Evolutionary conservation across 1,140 invertebrate genomes (phyloP).

Genomic region (Micrasema minimum): DNA sequence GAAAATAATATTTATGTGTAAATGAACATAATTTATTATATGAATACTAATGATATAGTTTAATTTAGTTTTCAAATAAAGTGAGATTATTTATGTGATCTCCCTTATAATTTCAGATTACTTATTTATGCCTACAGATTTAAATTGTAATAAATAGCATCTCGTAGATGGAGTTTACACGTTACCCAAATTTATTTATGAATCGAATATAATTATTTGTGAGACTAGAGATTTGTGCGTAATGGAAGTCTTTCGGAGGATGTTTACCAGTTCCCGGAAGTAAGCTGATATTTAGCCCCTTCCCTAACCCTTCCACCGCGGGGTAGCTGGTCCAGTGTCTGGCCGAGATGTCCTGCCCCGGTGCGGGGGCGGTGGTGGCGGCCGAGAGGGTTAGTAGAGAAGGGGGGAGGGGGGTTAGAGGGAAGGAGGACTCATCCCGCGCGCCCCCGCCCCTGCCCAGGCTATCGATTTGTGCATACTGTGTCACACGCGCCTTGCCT

Average conservation of each 20-base stretch:
- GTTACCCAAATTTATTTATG: too few species aligned
- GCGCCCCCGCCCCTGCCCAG: neutral
- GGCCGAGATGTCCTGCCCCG: constrained; percentile 21
- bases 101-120: too few species aligned
- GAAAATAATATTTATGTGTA: too few species aligned
- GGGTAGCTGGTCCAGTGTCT: constrained; percentile 25
- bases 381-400: neutral
- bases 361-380: neutral
- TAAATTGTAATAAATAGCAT: too few species aligned
- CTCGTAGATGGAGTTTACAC: too few species aligned
- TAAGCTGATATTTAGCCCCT: constrained; percentile 6
- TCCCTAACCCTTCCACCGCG: constrained; percentile 11
- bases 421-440: neutral
- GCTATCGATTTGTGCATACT: constrained; percentile 54
- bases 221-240: too few species aligned
- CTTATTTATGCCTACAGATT: too few species aligned
- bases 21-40: too few species aligned
- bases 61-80: too few species aligned
- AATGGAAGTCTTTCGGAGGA: neutral
- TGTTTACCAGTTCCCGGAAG: constrained; percentile 10
- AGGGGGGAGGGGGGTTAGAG: neutral
- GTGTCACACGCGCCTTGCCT: constrained; percentile 49
- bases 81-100: too few species aligned
- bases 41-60: too few species aligned
- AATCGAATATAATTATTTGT: too few species aligned